Percentiles rank a stretch among this genome's conserved stretches.
These are phyloP conservation scores for Agapornis roseicollis DNA, from an alignment of 2,113 vertebrate species.

Conservation along the genomic window DNA sequence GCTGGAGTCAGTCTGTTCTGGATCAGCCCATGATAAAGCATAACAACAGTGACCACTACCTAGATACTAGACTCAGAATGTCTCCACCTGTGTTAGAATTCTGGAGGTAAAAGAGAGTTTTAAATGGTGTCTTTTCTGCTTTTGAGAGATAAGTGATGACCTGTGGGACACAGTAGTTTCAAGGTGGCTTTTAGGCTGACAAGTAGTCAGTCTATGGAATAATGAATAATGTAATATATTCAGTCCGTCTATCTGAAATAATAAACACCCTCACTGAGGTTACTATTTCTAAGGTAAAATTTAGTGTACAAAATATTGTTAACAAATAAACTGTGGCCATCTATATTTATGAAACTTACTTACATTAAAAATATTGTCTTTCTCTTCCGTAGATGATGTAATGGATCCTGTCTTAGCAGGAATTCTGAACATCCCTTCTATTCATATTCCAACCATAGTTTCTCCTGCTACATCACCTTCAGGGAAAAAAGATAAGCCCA, in stretches of 20 bases:
- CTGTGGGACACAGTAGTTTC: not conserved
- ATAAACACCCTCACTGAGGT: not conserved
- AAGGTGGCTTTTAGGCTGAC: not conserved
- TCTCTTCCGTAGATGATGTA: slow-evolving; percentile 50
- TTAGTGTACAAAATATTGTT: not conserved
- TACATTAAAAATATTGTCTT: not conserved
- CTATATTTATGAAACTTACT: not conserved
- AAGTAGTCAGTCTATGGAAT: not conserved
- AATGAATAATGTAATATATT: not conserved
- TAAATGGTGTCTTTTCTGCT: not conserved
- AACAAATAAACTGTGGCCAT: not conserved
- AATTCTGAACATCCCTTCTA: slow-evolving; percentile 72
- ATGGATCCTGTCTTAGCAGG: slow-evolving; percentile 45
- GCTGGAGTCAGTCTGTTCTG: not conserved
- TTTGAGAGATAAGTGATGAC: not conserved
- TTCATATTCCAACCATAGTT: slow-evolving; percentile 25
- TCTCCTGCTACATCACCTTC: not conserved
- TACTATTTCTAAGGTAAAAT: not conserved
- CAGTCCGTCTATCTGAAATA: not conserved
- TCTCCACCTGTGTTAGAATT: not conserved
- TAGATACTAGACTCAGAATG: not conserved
- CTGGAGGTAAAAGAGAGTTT: not conserved
- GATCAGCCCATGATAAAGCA: not conserved
- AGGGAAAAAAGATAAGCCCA: slow-evolving; percentile 51
- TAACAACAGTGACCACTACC: not conserved